phyloP scores from a whole-genome alignment of 2,888 invertebrate genomes.

The Melangyna quadrimaculata region DNA sequence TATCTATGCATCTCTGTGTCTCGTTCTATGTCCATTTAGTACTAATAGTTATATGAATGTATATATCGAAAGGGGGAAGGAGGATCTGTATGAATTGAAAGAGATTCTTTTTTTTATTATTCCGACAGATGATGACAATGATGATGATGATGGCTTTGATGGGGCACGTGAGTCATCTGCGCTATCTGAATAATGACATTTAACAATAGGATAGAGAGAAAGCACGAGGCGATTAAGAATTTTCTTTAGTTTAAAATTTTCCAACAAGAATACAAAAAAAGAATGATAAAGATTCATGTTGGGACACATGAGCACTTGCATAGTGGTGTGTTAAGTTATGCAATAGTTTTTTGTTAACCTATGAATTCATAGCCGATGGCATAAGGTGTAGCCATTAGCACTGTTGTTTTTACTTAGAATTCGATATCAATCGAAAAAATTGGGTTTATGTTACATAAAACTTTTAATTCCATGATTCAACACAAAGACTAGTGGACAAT shows the following conservation, averaged over 20 bases:
- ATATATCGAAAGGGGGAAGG: not conserved
- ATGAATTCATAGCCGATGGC: not conserved
- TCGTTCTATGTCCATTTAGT: slow-evolving; percentile 40
- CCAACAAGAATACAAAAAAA: not conserved
- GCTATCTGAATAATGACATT: not conserved
- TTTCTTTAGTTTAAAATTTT: slow-evolving; percentile 1
- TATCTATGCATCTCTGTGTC: slow-evolving; percentile 35
- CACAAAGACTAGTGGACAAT: too few species aligned
- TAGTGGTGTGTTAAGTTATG: not conserved
- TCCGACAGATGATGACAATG: slow-evolving; percentile 34
- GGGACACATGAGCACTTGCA: not conserved
- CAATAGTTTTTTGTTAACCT: not conserved
- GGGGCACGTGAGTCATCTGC: slow-evolving; percentile 49
- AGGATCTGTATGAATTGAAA: slow-evolving; percentile 42
- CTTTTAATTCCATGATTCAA: too few species aligned
- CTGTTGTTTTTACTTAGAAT: not conserved
- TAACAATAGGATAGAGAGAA: not conserved
- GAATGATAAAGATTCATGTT: not conserved
- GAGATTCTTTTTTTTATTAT: not conserved
- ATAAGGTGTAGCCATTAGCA: not conserved
- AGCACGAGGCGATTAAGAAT: slow-evolving; percentile 1
- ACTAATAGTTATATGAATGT: slow-evolving; percentile 25
- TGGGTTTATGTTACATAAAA: not conserved
- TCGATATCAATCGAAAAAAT: not conserved
- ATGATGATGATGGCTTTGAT: slow-evolving; percentile 29